A percentile compares a stretch with the other conserved stretches of the same genome.
Conservation (phyloP, 1,140 invertebrate genomes). For the Daktulosphaira vitifoliae region DNA sequence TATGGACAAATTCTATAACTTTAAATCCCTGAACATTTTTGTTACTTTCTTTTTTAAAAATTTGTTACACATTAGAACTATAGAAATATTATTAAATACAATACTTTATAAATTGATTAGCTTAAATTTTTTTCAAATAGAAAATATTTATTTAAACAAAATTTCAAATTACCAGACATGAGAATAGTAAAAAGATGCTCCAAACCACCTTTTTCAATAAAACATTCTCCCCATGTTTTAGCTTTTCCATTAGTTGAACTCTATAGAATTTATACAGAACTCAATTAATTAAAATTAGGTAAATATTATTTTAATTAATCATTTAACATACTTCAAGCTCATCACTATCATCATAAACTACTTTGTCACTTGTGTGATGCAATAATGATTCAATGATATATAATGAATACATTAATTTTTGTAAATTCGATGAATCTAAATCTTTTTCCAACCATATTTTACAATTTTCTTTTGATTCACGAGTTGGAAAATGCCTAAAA, state of each 20-base stretch:
- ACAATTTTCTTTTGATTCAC: slow-evolving; percentile 13
- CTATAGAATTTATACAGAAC: not conserved
- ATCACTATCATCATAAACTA: not conserved
- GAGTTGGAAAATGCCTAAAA: slow-evolving; percentile 60
- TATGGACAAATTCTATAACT: too few species aligned
- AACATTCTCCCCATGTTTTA: slow-evolving; percentile 61
- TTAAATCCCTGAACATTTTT: too few species aligned
- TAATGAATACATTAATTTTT: slow-evolving; percentile 89
- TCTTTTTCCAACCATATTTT: slow-evolving; percentile 53
- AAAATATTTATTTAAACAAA: slow-evolving; percentile 1
- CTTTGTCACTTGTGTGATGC: slow-evolving; percentile 36
- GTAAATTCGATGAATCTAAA: slow-evolving; percentile 75
- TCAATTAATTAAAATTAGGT: not conserved
- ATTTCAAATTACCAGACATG: slow-evolving; percentile 58
- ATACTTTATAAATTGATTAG: not conserved
- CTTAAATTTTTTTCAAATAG: not conserved
- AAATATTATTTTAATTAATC: not conserved
- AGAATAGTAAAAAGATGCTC: slow-evolving; percentile 85
- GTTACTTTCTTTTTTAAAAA: slow-evolving; percentile 12
- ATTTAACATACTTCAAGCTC: not conserved
- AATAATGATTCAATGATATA: slow-evolving; percentile 78
- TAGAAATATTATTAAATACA: too few species aligned
- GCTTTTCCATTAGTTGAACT: slow-evolving; percentile 37
- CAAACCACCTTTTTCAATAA: slow-evolving; percentile 77
- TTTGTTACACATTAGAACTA: not conserved